A percentile compares a stretch with the other conserved stretches of the same genome.
Evolutionary conservation across 1,140 invertebrate species (phyloP).

Genomic region (Mactra quadrangularis): DNA sequence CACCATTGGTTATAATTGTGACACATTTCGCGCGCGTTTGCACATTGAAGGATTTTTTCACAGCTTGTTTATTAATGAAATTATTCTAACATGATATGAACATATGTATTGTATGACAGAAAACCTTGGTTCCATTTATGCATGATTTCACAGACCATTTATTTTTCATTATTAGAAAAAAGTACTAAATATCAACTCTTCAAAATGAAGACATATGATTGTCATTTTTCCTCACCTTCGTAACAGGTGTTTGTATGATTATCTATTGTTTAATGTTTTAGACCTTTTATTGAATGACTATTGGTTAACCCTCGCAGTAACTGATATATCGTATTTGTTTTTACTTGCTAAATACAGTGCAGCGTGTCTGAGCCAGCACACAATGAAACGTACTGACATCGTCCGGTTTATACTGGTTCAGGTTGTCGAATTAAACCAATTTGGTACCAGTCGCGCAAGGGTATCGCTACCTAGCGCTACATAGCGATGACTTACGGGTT

Average conservation of each 20-base stretch:
- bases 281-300: constrained; percentile 11
- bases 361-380: too few relatives aligned
- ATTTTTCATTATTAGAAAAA: background rate
- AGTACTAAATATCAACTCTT: constrained; percentile 3
- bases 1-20: too few relatives aligned
- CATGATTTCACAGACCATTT: constrained; percentile 44
- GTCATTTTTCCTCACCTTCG: constrained; percentile 21
- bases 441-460: too few relatives aligned
- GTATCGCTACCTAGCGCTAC: too few relatives aligned
- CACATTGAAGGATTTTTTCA: too few relatives aligned
- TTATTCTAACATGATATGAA: background rate
- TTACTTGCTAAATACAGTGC: background rate
- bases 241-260: constrained; percentile 36
- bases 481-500: too few relatives aligned
- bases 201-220: constrained; percentile 7
- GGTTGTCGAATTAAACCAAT: too few relatives aligned
- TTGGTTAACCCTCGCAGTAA: constrained; percentile 3
- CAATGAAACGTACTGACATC: too few relatives aligned
- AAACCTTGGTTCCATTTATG: constrained; percentile 11
- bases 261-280: constrained; percentile 33
- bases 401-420: too few relatives aligned
- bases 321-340: background rate
- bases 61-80: constrained; percentile 9
- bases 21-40: too few relatives aligned
- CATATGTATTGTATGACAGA: constrained; percentile 1